A percentile compares a stretch with the other conserved stretches of the same genome.
These are phyloP conservation scores for Patiria pectinifera DNA, from an alignment of 53 echinoderm and acorn worm genomes.

Conservation along the genomic window DNA sequence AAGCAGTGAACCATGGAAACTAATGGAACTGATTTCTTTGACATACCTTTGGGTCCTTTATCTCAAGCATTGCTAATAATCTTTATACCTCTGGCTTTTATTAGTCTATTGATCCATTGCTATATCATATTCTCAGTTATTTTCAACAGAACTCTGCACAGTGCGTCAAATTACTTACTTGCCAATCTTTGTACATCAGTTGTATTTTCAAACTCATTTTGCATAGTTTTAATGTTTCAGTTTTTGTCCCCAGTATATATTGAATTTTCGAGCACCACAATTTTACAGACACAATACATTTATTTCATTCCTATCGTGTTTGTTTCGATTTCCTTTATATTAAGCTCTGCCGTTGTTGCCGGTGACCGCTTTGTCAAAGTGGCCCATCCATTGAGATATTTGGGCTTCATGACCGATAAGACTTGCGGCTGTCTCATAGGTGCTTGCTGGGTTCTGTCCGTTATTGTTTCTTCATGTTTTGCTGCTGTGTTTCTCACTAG, in stretches of 20 bases:
- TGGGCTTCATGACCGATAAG: too few relatives aligned
- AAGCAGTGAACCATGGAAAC: too few relatives aligned
- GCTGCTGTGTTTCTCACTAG: neutral
- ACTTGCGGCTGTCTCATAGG: neutral
- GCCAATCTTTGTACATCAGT: too few relatives aligned
- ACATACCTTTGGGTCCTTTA: too few relatives aligned
- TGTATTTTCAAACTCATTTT: too few relatives aligned
- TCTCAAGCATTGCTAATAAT: neutral
- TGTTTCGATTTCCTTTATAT: neutral
- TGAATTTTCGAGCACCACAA: too few relatives aligned
- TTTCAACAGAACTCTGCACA: neutral
- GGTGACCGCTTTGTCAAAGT: slow-evolving; percentile 2
- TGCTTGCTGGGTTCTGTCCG: neutral
- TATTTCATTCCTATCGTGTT: too few relatives aligned
- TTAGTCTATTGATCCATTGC: neutral
- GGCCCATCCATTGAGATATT: neutral
- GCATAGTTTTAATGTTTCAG: neutral
- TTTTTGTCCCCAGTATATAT: too few relatives aligned
- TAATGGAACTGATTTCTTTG: too few relatives aligned
- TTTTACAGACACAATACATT: too few relatives aligned
- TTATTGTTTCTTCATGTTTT: neutral
- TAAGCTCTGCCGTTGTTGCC: neutral
- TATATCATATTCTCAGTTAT: neutral
- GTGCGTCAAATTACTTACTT: too few relatives aligned
- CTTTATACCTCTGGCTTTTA: neutral